phyloP scores from a whole-genome alignment of 2,797 vertebrate genomes.

The Cossypha niveicapilla region DNA sequence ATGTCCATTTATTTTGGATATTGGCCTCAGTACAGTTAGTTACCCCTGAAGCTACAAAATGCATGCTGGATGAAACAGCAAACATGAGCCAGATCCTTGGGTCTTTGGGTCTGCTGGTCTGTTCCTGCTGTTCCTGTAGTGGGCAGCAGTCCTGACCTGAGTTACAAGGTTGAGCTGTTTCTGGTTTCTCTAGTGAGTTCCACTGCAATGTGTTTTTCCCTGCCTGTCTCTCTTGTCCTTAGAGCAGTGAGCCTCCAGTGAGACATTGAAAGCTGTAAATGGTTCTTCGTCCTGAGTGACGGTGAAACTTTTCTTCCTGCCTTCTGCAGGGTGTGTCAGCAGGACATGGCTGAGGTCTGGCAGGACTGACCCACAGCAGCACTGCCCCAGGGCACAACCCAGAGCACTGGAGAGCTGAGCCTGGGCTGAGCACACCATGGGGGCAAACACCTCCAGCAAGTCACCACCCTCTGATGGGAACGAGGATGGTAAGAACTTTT shows the following conservation, averaged over 20 bases:
- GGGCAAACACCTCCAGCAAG: constrained; percentile 77
- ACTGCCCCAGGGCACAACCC: background rate
- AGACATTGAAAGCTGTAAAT: background rate
- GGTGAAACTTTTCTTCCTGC: background rate
- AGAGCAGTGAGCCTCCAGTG: background rate
- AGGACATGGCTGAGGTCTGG: background rate
- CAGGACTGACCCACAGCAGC: background rate
- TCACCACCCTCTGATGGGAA: constrained; percentile 55
- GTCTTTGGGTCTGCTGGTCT: background rate
- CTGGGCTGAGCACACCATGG: constrained; percentile 64
- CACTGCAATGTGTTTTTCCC: background rate
- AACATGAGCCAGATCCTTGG: background rate
- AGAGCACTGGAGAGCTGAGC: background rate
- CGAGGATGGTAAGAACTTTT: constrained; percentile 73
- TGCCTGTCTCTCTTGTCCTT: background rate
- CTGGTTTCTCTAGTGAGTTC: background rate
- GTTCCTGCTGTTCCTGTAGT: background rate
- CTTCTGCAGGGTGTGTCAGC: background rate
- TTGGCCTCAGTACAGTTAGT: background rate
- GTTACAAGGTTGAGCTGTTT: background rate
- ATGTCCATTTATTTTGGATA: background rate
- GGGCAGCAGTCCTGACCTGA: background rate
- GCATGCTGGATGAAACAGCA: background rate
- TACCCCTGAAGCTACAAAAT: background rate
- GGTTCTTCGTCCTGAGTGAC: background rate